Conservation (phyloP, 1,140 invertebrate genomes). For the Platorchestia sp. region DNA sequence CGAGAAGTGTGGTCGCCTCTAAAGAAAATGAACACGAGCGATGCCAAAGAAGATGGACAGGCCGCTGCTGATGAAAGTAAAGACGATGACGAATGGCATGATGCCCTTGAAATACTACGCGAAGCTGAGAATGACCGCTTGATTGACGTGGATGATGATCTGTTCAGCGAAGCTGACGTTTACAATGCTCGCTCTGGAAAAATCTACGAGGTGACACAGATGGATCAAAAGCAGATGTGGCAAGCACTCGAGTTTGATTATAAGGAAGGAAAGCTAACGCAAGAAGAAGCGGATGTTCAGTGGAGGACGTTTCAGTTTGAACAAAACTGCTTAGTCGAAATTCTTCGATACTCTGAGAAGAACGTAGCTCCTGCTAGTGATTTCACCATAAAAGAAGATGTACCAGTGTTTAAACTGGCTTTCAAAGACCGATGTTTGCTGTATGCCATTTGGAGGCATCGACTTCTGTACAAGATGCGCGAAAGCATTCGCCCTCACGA, state of each 20-base stretch:
- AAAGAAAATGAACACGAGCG: background rate
- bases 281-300: background rate
- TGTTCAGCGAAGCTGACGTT: background rate
- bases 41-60: background rate
- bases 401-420: background rate
- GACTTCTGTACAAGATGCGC: slow-evolving; percentile 54
- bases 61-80: background rate
- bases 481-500: background rate
- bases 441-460: slow-evolving; percentile 64
- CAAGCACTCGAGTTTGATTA: background rate
- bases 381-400: background rate
- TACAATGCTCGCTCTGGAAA: background rate
- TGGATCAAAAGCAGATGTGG: background rate
- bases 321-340: background rate
- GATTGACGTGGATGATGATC: slow-evolving; percentile 6
- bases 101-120: slow-evolving; percentile 60
- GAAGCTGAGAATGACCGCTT: slow-evolving; percentile 58
- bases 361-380: background rate
- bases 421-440: slow-evolving; percentile 60
- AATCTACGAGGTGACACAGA: background rate
- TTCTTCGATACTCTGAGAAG: background rate
- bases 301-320: background rate
- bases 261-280: background rate
- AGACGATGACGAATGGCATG: slow-evolving; percentile 45
- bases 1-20: background rate